These are phyloP conservation scores for Agapornis roseicollis DNA, from an alignment of 2,113 vertebrate genomes.

Conservation along the genomic window DNA sequence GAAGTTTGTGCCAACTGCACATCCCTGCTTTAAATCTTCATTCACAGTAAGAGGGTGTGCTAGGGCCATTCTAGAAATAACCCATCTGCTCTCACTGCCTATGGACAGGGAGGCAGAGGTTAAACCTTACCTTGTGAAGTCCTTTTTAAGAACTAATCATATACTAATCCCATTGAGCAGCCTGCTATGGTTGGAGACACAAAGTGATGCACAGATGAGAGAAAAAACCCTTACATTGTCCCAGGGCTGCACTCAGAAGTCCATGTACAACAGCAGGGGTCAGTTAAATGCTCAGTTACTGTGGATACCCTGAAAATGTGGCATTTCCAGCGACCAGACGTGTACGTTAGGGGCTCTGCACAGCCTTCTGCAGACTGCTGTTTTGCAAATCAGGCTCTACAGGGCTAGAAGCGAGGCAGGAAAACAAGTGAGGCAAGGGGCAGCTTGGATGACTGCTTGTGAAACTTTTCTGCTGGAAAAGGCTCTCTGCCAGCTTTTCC, in stretches of 20 bases:
- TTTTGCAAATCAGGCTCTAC: neutral
- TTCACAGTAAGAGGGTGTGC: neutral
- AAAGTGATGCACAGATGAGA: neutral
- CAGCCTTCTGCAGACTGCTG: constrained; percentile 4
- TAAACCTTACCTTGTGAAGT: neutral
- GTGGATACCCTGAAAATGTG: constrained; percentile 6
- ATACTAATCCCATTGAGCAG: neutral
- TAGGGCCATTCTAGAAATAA: neutral
- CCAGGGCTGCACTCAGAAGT: neutral
- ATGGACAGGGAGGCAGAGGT: neutral
- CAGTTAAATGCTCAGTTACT: neutral
- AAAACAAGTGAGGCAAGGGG: constrained; percentile 36
- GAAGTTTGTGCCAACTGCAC: neutral
- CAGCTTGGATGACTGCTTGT: constrained; percentile 26
- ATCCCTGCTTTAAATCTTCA: neutral
- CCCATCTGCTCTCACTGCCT: neutral
- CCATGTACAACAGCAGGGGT: neutral
- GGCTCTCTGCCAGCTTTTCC: constrained; percentile 1
- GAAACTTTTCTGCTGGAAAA: constrained; percentile 29
- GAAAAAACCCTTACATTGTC: neutral
- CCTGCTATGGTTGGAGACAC: neutral
- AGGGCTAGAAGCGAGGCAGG: constrained; percentile 1
- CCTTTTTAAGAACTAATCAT: neutral
- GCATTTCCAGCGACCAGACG: neutral
- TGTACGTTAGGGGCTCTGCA: neutral